Base-by-base conservation (phyloP, 2,888 invertebrate species). In the Seira ritae region DNA sequence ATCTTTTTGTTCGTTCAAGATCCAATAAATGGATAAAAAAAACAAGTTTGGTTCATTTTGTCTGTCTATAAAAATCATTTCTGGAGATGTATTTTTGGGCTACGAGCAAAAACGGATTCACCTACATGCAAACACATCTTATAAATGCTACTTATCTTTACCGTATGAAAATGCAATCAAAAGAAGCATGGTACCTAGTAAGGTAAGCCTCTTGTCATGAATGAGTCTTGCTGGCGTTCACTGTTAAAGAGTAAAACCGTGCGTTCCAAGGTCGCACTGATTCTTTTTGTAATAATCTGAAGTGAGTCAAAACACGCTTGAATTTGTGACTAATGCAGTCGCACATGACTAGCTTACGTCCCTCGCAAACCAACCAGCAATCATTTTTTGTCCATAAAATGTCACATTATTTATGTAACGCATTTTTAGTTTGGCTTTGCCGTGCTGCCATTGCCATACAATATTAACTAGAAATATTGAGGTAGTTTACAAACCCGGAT, bases 221-320 rank as follows among this genome's bases (percentile, higher is more conserved):
- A 42, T 42, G 4, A 8, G 4, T 42, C 4, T 12, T 42, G 12
- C 42, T 12, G 12, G 4, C 42, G 12, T 42, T 4, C 42, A 42
- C 6, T 42, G 4, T 42, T 12, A 12, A 8, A 4, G 23, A 68
- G 31, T 55, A 46, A 50, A 19, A 24, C 69, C n/a, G n/a, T n/a
- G n/a, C 69, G 19, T 24, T 71, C 71, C 78, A 78, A 78, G 78
- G 78, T 71, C 78, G 78, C 42, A 71, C 71, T 50, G 50, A 66
- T 78, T 71, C 71, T 78, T 78, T n/a, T 78, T n/a, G n/a, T n/a
- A n/a, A n/a, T n/a, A n/a, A n/a, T 12, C 42, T 42, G 12, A 42
- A 42, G 42, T 42, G 6, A 42, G 42, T 42, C 42, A 42, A 42
- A 42, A 42, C 42, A 42, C 12, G 42, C 6, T 42, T 42, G 42